Conservation (phyloP, 2,888 invertebrate genomes). For the Criorhina ranunculi region DNA sequence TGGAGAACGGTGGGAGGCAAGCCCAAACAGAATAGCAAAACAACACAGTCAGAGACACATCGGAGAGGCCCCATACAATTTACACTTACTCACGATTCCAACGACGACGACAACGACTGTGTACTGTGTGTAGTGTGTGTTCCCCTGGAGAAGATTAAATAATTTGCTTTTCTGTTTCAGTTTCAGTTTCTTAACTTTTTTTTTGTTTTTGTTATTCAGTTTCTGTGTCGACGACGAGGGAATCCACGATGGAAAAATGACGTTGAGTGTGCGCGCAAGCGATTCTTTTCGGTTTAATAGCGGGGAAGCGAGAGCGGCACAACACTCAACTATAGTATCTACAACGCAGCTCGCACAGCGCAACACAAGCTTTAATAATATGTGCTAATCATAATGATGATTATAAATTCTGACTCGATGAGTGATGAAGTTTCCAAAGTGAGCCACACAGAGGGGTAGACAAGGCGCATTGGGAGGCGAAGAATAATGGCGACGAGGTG, state of each 20-base stretch:
- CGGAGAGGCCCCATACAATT: slow-evolving; percentile 67
- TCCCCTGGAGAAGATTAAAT: slow-evolving; percentile 68
- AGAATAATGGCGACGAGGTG: slow-evolving; percentile 35
- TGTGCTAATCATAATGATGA: slow-evolving; percentile 73
- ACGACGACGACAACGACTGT: slow-evolving; percentile 31
- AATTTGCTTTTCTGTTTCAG: slow-evolving; percentile 43
- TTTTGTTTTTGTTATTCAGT: slow-evolving; percentile 33
- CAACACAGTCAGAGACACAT: slow-evolving; percentile 38
- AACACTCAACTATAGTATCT: slow-evolving; percentile 37
- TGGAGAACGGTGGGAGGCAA: background rate
- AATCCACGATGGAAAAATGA: slow-evolving; percentile 66
- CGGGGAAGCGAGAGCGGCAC: slow-evolving; percentile 13
- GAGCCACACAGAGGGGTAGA: background rate
- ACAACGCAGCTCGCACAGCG: slow-evolving; percentile 22
- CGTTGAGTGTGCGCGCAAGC: slow-evolving; percentile 71
- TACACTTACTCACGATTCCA: slow-evolving; percentile 68
- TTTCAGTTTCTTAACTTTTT: background rate
- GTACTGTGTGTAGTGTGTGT: too few relatives aligned
- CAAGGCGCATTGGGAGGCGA: background rate
- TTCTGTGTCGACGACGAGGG: slow-evolving; percentile 59
- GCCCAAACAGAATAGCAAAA: background rate
- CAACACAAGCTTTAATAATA: slow-evolving; percentile 54
- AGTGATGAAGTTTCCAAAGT: slow-evolving; percentile 24
- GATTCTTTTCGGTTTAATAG: slow-evolving; percentile 45
- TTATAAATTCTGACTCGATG: slow-evolving; percentile 65